Evolutionary conservation across 1,140 invertebrate species (phyloP).

Genomic region (Druon quercuslanigerum): DNA sequence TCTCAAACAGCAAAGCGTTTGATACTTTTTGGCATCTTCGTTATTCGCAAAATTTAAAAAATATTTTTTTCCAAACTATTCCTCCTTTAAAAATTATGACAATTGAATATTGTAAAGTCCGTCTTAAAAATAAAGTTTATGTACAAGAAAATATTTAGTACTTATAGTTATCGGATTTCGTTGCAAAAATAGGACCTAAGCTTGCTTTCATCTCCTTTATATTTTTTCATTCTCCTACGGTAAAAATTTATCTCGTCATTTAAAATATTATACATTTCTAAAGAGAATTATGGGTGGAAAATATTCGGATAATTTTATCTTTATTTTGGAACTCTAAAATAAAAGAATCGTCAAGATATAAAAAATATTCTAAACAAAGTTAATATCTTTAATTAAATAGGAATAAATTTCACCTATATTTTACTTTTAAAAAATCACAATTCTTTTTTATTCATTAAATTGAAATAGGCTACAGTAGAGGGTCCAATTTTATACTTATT

Average conservation of each 20-base stretch:
- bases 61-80: neutral
- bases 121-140: neutral
- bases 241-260: slow-evolving; percentile 3
- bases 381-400: too few relatives aligned
- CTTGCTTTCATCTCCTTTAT: neutral
- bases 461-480: neutral
- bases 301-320: too few relatives aligned
- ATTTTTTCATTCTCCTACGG: neutral
- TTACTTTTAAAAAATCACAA: too few relatives aligned
- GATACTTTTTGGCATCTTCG: neutral
- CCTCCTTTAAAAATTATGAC: too few relatives aligned
- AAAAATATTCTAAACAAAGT: too few relatives aligned
- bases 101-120: neutral
- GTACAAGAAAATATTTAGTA: neutral
- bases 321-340: too few relatives aligned
- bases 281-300: too few relatives aligned
- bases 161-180: neutral
- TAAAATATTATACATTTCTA: slow-evolving; percentile 1
- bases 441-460: too few relatives aligned
- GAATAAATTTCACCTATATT: too few relatives aligned
- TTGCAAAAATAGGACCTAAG: slow-evolving; percentile 25
- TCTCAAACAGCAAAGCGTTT: neutral
- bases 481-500: too few relatives aligned
- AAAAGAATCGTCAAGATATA: too few relatives aligned
- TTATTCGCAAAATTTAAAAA: neutral